Evolutionary conservation across 1,140 invertebrate genomes (phyloP).

Genomic region (Phymorhynchus buccinoides): DNA sequence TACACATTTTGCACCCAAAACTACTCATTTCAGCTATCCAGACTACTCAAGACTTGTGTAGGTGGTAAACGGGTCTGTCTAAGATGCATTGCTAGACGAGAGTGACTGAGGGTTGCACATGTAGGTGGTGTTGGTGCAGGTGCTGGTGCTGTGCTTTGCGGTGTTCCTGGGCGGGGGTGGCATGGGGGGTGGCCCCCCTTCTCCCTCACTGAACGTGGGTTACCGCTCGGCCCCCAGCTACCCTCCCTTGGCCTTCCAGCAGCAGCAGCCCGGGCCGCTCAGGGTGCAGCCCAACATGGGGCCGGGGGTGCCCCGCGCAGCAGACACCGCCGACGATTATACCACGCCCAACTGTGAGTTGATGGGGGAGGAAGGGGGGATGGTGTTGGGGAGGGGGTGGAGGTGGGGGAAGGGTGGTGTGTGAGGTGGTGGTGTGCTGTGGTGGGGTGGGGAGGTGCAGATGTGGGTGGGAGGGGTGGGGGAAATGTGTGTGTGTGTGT

Average conservation of each 20-base stretch:
- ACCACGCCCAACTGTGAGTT: slow-evolving; percentile 66
- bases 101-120: background rate
- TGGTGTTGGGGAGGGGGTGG: background rate
- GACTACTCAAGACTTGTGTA: too few relatives aligned
- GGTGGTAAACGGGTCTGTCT: too few relatives aligned
- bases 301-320: slow-evolving; percentile 56
- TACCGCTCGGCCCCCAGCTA: slow-evolving; percentile 52
- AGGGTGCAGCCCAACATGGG: slow-evolving; percentile 56
- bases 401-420: background rate
- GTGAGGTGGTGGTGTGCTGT: background rate
- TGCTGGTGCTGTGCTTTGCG: slow-evolving; percentile 73
- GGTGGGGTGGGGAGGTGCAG: background rate
- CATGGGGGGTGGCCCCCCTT: slow-evolving; percentile 64
- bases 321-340: slow-evolving; percentile 57
- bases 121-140: slow-evolving; percentile 56
- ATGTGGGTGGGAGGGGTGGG: too few relatives aligned
- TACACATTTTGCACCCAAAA: too few relatives aligned
- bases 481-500: too few relatives aligned
- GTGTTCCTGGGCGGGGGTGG: slow-evolving; percentile 68
- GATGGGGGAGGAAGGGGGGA: background rate
- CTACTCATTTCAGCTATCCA: too few relatives aligned
- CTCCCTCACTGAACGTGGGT: slow-evolving; percentile 69
- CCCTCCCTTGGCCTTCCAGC: background rate
- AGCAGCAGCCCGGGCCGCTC: slow-evolving; percentile 25
- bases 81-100: too few relatives aligned